A percentile compares a stretch with the other conserved stretches of the same genome.
Evolutionary conservation across 2,797 vertebrate genomes (phyloP).

Genomic region (Alcedo atthis): DNA sequence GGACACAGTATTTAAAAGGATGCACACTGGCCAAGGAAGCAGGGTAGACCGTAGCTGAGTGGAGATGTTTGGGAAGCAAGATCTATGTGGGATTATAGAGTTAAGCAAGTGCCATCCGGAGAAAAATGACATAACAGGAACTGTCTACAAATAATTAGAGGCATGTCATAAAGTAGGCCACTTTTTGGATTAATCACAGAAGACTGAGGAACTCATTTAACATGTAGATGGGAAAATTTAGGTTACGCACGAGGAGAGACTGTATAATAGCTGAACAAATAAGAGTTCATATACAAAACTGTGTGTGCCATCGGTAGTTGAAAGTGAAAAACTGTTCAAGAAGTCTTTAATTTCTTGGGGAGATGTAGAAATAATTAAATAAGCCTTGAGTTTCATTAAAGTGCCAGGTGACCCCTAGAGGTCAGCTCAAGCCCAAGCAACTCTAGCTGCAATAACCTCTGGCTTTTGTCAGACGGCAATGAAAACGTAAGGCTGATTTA

Average conservation of each 20-base stretch:
- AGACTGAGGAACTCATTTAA: not conserved
- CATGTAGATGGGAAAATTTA: not conserved
- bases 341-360: not conserved
- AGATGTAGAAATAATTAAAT: conserved; percentile 10
- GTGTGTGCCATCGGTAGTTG: not conserved
- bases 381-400: not conserved
- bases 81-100: not conserved
- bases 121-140: conserved; percentile 33
- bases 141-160: conserved; percentile 62
- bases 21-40: not conserved
- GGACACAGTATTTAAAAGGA: not conserved
- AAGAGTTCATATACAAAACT: not conserved
- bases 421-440: conserved; percentile 29
- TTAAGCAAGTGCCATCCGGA: not conserved
- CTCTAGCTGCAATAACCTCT: not conserved
- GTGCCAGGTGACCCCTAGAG: conserved; percentile 34
- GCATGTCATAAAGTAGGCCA: conserved; percentile 43
- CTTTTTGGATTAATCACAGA: conserved; percentile 57
- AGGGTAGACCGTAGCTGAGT: not conserved
- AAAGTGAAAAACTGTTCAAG: not conserved
- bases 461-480: conserved; percentile 2
- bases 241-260: not conserved
- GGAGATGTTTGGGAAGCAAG: not conserved
- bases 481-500: not conserved
- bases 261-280: not conserved